phyloP scores from a whole-genome alignment of 2,797 vertebrate species.

The Pangasius sanitwongsei region DNA sequence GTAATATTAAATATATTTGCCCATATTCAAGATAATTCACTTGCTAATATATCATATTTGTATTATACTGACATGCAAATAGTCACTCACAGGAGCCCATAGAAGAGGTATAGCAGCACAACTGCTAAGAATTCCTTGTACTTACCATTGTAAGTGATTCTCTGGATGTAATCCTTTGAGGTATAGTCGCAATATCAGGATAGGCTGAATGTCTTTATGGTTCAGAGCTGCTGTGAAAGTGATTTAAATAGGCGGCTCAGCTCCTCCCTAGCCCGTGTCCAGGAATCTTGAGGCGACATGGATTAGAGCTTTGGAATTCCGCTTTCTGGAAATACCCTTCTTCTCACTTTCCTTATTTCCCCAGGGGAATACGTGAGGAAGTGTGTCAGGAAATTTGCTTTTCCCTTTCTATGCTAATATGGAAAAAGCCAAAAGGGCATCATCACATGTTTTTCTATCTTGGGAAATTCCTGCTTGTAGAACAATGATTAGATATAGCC shows the following conservation, averaged over 20 bases:
- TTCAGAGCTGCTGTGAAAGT: neutral
- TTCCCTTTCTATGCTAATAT: neutral
- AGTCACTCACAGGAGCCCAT: neutral
- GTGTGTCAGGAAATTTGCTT: constrained; percentile 14
- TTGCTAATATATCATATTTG: neutral
- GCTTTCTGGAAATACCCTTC: constrained; percentile 48
- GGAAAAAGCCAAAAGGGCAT: neutral
- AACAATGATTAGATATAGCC: neutral
- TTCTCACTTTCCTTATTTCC: constrained; percentile 16
- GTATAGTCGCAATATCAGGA: constrained; percentile 7
- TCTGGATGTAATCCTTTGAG: constrained; percentile 1
- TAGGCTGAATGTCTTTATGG: neutral
- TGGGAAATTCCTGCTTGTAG: neutral
- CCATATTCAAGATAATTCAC: neutral
- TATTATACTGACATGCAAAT: neutral
- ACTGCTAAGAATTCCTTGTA: neutral
- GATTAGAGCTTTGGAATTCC: constrained; percentile 62
- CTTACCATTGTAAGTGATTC: constrained; percentile 67
- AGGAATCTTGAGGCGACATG: constrained; percentile 50
- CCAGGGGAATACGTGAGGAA: neutral
- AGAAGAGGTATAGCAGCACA: neutral
- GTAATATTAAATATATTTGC: neutral
- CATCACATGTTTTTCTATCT: neutral
- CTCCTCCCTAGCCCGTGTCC: constrained; percentile 22
- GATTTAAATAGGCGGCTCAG: constrained; percentile 53